Percentiles rank a stretch among this genome's conserved stretches.
Evolutionary conservation across 1,140 invertebrate genomes (phyloP).

Genomic region (Neuroterus valhalla): DNA sequence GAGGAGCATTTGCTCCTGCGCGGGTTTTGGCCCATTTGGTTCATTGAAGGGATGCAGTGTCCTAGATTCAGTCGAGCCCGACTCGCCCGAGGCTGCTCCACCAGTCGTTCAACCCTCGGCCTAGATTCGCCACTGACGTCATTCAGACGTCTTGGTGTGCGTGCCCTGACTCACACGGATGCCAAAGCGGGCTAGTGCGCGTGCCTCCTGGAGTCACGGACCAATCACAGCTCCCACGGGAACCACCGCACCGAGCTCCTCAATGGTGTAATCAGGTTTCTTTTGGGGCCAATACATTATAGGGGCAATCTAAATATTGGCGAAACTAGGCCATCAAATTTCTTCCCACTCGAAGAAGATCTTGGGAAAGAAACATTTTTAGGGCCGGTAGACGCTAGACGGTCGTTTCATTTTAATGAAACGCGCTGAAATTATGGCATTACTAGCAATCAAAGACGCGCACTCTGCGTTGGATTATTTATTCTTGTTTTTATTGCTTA

Average conservation of each 20-base stretch:
- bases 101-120: slow-evolving; percentile 73
- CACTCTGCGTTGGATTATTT: too few species aligned
- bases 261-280: slow-evolving; percentile 8
- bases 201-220: not conserved
- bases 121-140: slow-evolving; percentile 69
- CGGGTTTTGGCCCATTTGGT: slow-evolving; percentile 56
- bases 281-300: not conserved
- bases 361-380: too few species aligned
- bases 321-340: not conserved
- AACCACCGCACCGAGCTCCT: slow-evolving; percentile 4
- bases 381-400: too few species aligned
- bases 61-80: slow-evolving; percentile 65
- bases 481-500: too few species aligned
- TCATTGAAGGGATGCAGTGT: slow-evolving; percentile 69
- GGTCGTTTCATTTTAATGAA: too few species aligned
- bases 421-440: too few species aligned
- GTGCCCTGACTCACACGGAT: slow-evolving; percentile 39
- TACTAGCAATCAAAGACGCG: too few species aligned
- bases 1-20: slow-evolving; percentile 17
- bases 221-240: slow-evolving; percentile 9
- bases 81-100: slow-evolving; percentile 65
- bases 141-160: slow-evolving; percentile 54
- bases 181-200: not conserved
- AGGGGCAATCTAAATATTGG: slow-evolving; percentile 15
- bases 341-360: too few species aligned